Evolutionary conservation across 2,888 invertebrate genomes (phyloP), one percentile per base, ranked within the genome.

Genomic region (Nomada ferruginata): DNA sequence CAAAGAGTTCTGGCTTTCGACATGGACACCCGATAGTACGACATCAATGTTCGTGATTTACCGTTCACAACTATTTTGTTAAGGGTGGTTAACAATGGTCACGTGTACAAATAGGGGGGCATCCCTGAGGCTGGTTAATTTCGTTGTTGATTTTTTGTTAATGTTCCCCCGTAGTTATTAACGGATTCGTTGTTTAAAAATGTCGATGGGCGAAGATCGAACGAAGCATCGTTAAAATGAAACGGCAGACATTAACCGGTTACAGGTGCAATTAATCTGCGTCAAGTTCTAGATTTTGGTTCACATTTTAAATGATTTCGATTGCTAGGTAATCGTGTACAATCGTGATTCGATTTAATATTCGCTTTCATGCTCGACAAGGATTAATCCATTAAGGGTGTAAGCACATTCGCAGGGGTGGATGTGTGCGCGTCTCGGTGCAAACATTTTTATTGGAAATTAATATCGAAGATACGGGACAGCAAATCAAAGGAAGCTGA

Each of bases 31-130:
- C 68, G 36, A 36, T 29, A 29, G 29, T 7, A 29, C 29, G 29
- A 29, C 7, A 5, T 29, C 7, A 83, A 79, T 89, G 89, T 88
- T 72, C 89, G 87, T 85, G 88, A 86, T 92, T 89, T 91, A 88
- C 87, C 85, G 90, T 91, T 90, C 91, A 88, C 7, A 84, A 87
- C 90, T 87, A 87, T 90, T 91, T 92, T 91, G 90, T 91, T 91
- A 91, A 88, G 87, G 79, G 87, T 87, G 36, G 87, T 89, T 90
- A 91, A 90, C 88, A 90, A 91, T 84, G 87, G 89, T 90, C 90
- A 88, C 88, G 84, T 73, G 73, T 76, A 65, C 78, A 76, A 66
- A 74, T 73, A 20, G 71, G 61, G 63, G 66, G 68, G 74, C 74
- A 65, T 66, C 69, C 53, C 42, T 36, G 44, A 36, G 53, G 47